A percentile compares a stretch with the other conserved stretches of the same genome.
phyloP scores from a whole-genome alignment of 2,888 invertebrate species.

The Andrena chrysosceles region DNA sequence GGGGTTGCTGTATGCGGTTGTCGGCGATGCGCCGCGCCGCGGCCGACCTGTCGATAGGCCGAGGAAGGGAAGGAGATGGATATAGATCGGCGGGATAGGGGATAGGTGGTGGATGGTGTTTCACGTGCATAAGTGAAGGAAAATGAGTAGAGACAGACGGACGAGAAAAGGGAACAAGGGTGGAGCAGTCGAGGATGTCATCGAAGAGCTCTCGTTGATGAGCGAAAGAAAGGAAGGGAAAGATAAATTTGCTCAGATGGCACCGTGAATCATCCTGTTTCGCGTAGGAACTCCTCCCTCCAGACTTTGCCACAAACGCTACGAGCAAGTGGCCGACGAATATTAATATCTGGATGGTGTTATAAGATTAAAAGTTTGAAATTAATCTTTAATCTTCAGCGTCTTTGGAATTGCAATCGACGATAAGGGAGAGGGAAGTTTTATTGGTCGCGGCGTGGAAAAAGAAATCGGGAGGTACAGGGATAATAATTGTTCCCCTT shows the following conservation, averaged over 20 bases:
- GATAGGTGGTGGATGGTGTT: too few species aligned
- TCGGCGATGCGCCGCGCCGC: slow-evolving; percentile 58
- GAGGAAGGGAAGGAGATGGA: slow-evolving; percentile 33
- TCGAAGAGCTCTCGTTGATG: slow-evolving; percentile 31
- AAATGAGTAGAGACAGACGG: not conserved
- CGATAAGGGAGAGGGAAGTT: too few species aligned
- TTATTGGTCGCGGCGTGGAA: not conserved
- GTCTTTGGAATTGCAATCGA: too few species aligned
- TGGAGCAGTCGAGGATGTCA: not conserved
- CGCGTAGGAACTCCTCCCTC: not conserved
- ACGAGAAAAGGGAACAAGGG: not conserved
- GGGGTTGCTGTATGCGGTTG: slow-evolving; percentile 52
- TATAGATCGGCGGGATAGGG: slow-evolving; percentile 22
- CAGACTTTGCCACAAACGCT: not conserved
- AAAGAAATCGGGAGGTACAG: slow-evolving; percentile 37
- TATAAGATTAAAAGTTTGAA: not conserved
- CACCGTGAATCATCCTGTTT: not conserved
- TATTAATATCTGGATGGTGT: not conserved
- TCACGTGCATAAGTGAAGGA: not conserved
- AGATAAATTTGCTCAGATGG: not conserved
- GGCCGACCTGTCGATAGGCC: slow-evolving; percentile 58
- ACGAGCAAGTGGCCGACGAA: not conserved
- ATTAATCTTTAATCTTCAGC: not conserved
- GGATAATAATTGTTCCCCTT: slow-evolving; percentile 42
- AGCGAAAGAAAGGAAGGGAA: not conserved